Conservation (phyloP, 2,888 invertebrate genomes). For the Polydrusus pterygomalis region DNA sequence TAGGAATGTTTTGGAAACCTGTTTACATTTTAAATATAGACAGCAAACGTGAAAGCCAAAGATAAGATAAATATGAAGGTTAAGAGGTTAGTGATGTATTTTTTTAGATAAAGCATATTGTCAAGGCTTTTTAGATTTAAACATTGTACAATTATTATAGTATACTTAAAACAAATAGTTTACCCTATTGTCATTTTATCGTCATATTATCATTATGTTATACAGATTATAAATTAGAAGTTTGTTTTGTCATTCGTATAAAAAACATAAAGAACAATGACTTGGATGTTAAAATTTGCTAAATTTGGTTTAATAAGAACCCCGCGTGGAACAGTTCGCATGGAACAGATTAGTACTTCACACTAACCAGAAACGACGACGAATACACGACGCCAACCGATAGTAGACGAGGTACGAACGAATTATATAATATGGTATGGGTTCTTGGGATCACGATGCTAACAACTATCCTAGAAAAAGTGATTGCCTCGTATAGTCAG, state of each 20-base stretch:
- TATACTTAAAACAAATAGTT: neutral
- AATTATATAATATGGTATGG: no score
- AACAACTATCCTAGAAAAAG: no score
- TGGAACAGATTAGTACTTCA: no score
- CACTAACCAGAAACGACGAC: no score
- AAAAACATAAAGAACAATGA: neutral
- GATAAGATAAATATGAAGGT: slow-evolving; percentile 53
- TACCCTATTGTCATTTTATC: neutral
- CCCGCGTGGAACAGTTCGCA: no score
- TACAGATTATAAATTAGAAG: neutral
- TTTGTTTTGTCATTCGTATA: neutral
- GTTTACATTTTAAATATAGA: slow-evolving; percentile 53
- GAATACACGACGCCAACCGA: no score
- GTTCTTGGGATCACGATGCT: no score
- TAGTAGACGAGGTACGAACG: no score
- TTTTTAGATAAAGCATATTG: slow-evolving; percentile 37
- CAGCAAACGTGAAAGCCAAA: slow-evolving; percentile 46
- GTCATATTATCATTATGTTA: neutral
- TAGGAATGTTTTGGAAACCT: slow-evolving; percentile 48
- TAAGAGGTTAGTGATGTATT: slow-evolving; percentile 51
- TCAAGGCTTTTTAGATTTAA: slow-evolving; percentile 28
- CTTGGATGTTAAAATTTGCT: no score
- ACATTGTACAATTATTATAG: slow-evolving; percentile 4
- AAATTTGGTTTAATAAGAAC: no score
- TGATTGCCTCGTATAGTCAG: no score